phyloP scores from a whole-genome alignment of 2,888 invertebrate species.

The Phaedon cochleariae region DNA sequence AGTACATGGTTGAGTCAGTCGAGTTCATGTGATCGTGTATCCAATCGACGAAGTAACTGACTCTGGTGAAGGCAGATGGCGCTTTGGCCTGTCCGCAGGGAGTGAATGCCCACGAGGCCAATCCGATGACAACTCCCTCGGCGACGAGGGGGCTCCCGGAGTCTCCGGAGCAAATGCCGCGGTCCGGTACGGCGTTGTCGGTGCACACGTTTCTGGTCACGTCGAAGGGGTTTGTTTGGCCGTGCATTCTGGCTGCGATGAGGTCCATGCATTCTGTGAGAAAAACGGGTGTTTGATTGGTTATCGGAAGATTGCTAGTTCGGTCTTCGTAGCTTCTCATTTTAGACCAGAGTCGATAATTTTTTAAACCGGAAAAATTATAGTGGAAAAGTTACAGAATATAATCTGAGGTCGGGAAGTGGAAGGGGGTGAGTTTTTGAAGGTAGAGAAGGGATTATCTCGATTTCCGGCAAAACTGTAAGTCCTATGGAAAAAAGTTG shows the following conservation, averaged over 20 bases:
- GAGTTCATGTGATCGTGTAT: not conserved
- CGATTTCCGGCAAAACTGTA: too few species aligned
- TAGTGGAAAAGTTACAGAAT: too few species aligned
- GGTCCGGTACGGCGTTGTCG: not conserved
- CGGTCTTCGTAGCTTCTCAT: too few species aligned
- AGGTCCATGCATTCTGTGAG: conserved; percentile 5
- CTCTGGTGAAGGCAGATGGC: conserved; percentile 20
- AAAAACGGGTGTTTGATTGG: too few species aligned
- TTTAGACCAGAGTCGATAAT: too few species aligned
- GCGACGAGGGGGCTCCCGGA: conserved; percentile 23
- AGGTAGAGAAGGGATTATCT: too few species aligned
- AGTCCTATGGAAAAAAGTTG: too few species aligned
- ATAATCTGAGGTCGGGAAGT: too few species aligned
- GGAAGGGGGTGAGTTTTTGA: too few species aligned
- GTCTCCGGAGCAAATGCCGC: conserved; percentile 21
- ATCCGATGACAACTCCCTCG: conserved; percentile 1
- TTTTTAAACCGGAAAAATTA: too few species aligned
- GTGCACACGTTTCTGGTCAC: conserved; percentile 11
- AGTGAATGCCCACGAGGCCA: conserved; percentile 20
- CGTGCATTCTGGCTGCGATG: not conserved
- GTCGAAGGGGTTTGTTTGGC: conserved; percentile 4
- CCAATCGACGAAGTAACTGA: conserved; percentile 20
- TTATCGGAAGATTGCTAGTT: too few species aligned
- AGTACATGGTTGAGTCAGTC: too few species aligned
- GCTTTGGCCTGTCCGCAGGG: conserved; percentile 14